These are phyloP conservation scores for Alcedo quadribrachys DNA, from an alignment of 2,797 vertebrate species.

Conservation along the genomic window DNA sequence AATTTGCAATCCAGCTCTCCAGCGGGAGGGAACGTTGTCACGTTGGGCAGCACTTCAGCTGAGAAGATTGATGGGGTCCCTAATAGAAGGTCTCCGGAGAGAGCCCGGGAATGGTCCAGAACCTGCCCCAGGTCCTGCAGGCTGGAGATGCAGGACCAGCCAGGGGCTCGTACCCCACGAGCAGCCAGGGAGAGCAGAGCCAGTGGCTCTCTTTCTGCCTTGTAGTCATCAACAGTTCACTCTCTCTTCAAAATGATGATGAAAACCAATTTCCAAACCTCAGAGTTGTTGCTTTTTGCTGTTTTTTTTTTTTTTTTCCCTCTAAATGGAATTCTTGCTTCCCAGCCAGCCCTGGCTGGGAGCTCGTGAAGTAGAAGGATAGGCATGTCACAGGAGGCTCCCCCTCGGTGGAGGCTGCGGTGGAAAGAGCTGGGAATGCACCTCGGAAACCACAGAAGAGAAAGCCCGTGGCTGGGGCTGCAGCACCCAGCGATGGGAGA, in stretches of 20 bases:
- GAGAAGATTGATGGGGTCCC: constrained; percentile 1
- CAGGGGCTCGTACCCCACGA: not conserved
- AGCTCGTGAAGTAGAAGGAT: not conserved
- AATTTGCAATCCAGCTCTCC: not conserved
- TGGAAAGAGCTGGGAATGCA: fast-evolving
- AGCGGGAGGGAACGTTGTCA: not conserved
- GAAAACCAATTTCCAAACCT: constrained; percentile 48
- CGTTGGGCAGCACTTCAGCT: not conserved
- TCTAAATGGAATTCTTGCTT: constrained; percentile 48
- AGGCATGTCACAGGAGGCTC: not conserved
- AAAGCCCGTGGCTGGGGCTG: fast-evolving
- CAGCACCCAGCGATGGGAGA: not conserved
- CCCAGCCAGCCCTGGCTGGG: not conserved
- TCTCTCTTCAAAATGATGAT: not conserved
- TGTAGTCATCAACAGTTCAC: not conserved
- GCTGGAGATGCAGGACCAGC: not conserved
- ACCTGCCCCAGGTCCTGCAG: not conserved
- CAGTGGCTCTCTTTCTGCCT: not conserved
- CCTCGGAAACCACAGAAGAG: not conserved
- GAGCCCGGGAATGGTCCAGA: not conserved
- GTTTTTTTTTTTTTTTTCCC: not conserved
- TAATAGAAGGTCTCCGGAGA: constrained; percentile 15
- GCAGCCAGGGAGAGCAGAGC: not conserved
- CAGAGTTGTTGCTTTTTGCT: not conserved
- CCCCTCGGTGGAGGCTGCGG: not conserved